Evolutionary conservation across 1,140 invertebrate species (phyloP).

Genomic region (Vanessa atalanta): DNA sequence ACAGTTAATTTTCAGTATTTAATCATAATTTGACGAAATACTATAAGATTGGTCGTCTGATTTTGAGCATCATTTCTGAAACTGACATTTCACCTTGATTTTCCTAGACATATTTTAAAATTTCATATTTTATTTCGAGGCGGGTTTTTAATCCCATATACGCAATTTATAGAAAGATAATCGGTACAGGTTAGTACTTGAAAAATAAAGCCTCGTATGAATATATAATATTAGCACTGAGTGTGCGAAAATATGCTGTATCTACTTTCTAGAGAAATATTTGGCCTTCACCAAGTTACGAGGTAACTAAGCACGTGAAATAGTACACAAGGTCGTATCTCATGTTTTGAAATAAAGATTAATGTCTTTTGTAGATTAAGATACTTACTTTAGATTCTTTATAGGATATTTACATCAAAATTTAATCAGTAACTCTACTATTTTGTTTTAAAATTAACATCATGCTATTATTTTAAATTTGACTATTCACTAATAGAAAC

Average conservation of each 20-base stretch:
- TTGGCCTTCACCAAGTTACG: conserved; percentile 17
- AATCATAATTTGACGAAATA: no score
- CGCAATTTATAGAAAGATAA: no score
- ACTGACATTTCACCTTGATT: no score
- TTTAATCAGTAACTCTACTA: neutral
- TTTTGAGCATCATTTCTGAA: no score
- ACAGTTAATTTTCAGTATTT: no score
- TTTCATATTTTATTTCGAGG: no score
- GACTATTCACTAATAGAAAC: conserved; percentile 13
- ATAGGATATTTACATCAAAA: conserved; percentile 26
- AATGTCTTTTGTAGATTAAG: conserved; percentile 9
- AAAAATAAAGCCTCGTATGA: neutral
- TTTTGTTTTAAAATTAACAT: neutral
- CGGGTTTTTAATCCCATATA: no score
- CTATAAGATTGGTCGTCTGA: no score
- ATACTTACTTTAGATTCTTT: conserved; percentile 6
- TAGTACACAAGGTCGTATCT: conserved; percentile 13
- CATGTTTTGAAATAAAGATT: conserved; percentile 10
- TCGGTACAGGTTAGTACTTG: neutral
- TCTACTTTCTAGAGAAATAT: conserved; percentile 21
- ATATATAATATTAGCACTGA: neutral
- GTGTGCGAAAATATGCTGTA: neutral
- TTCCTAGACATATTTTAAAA: no score
- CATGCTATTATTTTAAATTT: neutral
- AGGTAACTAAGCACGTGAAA: conserved; percentile 16